These are phyloP conservation scores for Pelobates cultripes DNA, from an alignment of 2,797 vertebrate species.

Conservation along the genomic window DNA sequence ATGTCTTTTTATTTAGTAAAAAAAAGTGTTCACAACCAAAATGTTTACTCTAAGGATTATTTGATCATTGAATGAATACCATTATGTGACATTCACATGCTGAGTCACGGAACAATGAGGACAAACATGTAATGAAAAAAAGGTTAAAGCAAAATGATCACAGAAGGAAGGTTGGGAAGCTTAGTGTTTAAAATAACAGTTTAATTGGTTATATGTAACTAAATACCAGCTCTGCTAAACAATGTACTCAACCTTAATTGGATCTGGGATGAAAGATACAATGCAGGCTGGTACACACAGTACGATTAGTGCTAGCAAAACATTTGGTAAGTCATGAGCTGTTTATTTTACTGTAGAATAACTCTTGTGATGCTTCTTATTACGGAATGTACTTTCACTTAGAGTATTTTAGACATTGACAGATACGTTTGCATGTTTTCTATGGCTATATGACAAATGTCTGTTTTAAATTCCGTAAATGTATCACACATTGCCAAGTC, in stretches of 20 bases:
- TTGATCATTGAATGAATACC: slow-evolving; percentile 53
- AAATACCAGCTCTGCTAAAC: slow-evolving; percentile 1
- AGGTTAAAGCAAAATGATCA: slow-evolving; percentile 13
- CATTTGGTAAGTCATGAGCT: no score
- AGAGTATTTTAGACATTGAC: no score
- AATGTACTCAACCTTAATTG: slow-evolving; percentile 8
- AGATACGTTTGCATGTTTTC: no score
- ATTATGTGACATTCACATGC: slow-evolving; percentile 58
- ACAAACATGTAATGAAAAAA: slow-evolving; percentile 53
- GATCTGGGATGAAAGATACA: neutral
- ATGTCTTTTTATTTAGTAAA: slow-evolving; percentile 16
- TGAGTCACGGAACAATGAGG: slow-evolving; percentile 70
- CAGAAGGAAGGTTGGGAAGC: neutral
- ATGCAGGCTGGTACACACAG: neutral
- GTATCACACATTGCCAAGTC: no score
- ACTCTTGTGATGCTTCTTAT: no score
- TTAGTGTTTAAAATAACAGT: neutral
- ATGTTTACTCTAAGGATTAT: slow-evolving; percentile 59
- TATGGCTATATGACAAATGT: no score
- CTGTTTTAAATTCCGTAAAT: no score
- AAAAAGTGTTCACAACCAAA: neutral
- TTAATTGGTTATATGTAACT: slow-evolving; percentile 30
- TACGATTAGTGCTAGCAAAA: neutral
- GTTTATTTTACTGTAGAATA: no score
- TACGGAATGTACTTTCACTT: no score